Base-by-base conservation (phyloP, 23 tunicate genomes). In the Trididemnum miniatum region DNA sequence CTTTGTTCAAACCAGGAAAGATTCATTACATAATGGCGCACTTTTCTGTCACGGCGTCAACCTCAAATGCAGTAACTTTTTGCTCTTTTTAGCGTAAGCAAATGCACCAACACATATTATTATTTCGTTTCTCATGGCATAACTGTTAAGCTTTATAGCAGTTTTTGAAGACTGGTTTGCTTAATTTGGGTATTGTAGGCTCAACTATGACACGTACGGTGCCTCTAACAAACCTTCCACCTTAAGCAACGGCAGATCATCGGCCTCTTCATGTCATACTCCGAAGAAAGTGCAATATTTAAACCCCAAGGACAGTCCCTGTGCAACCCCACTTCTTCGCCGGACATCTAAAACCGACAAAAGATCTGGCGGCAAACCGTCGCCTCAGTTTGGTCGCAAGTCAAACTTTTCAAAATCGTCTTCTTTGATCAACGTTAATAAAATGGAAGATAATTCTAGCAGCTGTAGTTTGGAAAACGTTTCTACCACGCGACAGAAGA, bases 271-370 rank as follows among this genome's bases (percentile, higher is more conserved):
- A 7, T 7, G 9, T 44, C 76, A 31, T 29, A 7, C 76, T 4
- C 38, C 38, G 37, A 71, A 34, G 37, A 84, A 84, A 36, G 77
- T 85, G 71, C 85, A 77, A 57, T 84, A 89, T 71, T 60, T 89
- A 0, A 82, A 87, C 20, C 95, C 95, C 54, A 44, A 44, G 12
- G 54, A 44, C 9, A 9, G 15, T 15, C 9, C 54, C 9, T 44
- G 15, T 15, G 54, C 12, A 44, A 44, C 54, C 15, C 54, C 54
- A 44, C 54, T 7, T 7, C 54, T 44, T 15, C 54, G 54, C 15
- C 15, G 12, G 9, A 7, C 54, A 44, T 7, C 12, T 15, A 44
- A 44, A 15, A 7, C 54, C 54, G 15, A 44, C 15, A 44, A 15
- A 9, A 44, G 15, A 15, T 44, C 54, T 7, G 15, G 15, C 9